Evolutionary conservation across 2,888 invertebrate species (phyloP), one percentile per base, ranked within the genome.

Genomic region (Drosophila fulvimacula): DNA sequence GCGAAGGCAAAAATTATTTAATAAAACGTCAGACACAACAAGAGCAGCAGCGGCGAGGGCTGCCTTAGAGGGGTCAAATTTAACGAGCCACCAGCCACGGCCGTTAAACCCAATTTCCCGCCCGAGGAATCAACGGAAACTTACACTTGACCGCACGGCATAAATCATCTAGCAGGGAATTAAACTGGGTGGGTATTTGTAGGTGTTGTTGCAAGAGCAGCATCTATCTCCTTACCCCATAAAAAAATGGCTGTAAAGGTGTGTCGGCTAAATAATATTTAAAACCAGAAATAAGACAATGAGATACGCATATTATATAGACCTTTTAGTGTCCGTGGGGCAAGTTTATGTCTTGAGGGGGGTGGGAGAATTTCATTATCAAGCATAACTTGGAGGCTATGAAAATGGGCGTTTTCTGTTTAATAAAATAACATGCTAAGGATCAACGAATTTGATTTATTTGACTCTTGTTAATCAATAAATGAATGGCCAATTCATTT

Each of bases 131-230:
- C 73, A 72, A 70, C 72, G 71, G 72, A 55, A 73, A 86, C 89
- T 88, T 88, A 88, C 89, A 85, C 89, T 85, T 85, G 85, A 85
- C 85, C 89, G 85, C 79, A 70, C 69, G 68, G 89, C 85, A 85
- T 89, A 85, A 85, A 85, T 85, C 85, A 85, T 65, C 59, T 58
- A 57, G 66, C 46, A 58, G 65, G 67, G 66, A 64, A 67, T 61
- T 59, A 51, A 42, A 60, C 42, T 36, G 41, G 62, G 36, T 19
- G 65, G 21, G 11, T 11, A 21, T 21, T 13, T 42, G 42, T 15
- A 15, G 64, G 17, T 39, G 11, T 13, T 17, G 11, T 7, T 19
- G 52, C 68, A 44, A 46, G 62, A 77, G 65, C 81, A 64, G 59
- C 69, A 67, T 61, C 69, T 82, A 67, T 61, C 67, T 75, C 66